Percentiles rank a stretch among this genome's conserved stretches.
These are phyloP conservation scores for Zaprionus ghesquierei DNA, from an alignment of 1,140 invertebrate species.

Conservation along the genomic window DNA sequence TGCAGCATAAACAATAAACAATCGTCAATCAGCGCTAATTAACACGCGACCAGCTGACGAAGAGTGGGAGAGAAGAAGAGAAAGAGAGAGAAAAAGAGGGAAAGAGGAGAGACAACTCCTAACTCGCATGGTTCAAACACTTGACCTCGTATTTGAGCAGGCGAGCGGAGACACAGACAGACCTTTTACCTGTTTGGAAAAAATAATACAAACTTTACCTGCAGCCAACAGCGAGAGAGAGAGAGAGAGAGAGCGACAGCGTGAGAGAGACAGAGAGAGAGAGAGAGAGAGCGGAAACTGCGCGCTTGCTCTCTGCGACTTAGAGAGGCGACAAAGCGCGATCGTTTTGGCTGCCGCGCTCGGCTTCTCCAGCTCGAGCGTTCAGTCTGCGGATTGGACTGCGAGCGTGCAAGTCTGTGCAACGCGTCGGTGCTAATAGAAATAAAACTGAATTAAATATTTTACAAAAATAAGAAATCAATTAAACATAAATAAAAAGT, in stretches of 20 bases:
- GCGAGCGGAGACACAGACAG: constrained; percentile 49
- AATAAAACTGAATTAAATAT: not conserved
- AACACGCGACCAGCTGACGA: constrained; percentile 51
- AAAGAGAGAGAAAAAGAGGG: not conserved
- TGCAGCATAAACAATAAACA: constrained; percentile 49
- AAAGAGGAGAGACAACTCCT: not conserved
- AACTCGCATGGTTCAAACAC: constrained; percentile 62
- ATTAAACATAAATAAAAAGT: too few species aligned
- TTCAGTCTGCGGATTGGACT: constrained; percentile 60
- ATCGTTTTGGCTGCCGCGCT: constrained; percentile 18
- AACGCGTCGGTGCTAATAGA: not conserved
- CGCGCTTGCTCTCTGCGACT: not conserved
- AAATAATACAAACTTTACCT: constrained; percentile 24
- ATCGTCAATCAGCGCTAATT: constrained; percentile 65
- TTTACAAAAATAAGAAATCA: not conserved
- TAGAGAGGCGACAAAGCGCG: constrained; percentile 28
- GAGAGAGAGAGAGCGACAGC: too few species aligned
- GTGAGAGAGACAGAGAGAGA: not conserved
- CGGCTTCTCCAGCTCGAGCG: constrained; percentile 15
- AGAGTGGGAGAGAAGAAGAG: not conserved
- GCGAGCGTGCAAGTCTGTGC: constrained; percentile 40
- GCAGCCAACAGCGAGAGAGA: not conserved
- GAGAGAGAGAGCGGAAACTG: not conserved
- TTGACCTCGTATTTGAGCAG: constrained; percentile 76
- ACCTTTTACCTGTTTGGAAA: constrained; percentile 34